Base-by-base conservation (phyloP, 2,888 invertebrate species). In the Eupsilia transversa region DNA sequence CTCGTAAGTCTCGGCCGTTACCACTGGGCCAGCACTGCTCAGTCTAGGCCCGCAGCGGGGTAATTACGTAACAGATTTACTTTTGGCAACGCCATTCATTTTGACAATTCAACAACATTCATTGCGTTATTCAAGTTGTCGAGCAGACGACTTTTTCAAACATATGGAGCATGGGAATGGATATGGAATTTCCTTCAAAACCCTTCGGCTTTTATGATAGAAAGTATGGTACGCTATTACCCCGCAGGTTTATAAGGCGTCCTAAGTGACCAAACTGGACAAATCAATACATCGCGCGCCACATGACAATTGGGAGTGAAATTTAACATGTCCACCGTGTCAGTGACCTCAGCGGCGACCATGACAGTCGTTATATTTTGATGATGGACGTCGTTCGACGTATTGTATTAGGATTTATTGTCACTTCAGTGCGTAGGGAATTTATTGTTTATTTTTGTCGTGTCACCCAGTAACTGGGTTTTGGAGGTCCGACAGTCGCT, bases 321-420 rank as follows among this genome's bases (percentile, higher is more conserved):
- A 74, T 74, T 49, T 30, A 82, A 83, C 70, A 85, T 71, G 83
- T 83, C 85, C 1, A 74, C n/a, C 54, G 69, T 78, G 79, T 75
- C 79, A 41, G 0, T 52, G 83, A 83, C 83, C 83, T n/a, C 59
- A 5, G n/a, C 59, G 52, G 0, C 33, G 71, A 33, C 67, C 72
- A 23, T 76, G 76, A 72, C 76, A 54, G 14, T 27, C 54, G 35
- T 49, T 78, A 81, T 81, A n/a, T n/a, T n/a, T 64, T 81, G 76
- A 63, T 35, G 66, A 79, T 46, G 41, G 57, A 67, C n/a, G 33
- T 17, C 54, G 35, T 38, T 35, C 52, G 41, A 33, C 41, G 54
- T 78, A 52, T 9, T 38, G 33, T 27, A 27, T 49, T 49, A 41
- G 2, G 27, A 71, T 70, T 17, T 79, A 82, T 77, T 77, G 57